Evolutionary conservation across 2,888 invertebrate genomes (phyloP).

Genomic region (Morpho achilles): DNA sequence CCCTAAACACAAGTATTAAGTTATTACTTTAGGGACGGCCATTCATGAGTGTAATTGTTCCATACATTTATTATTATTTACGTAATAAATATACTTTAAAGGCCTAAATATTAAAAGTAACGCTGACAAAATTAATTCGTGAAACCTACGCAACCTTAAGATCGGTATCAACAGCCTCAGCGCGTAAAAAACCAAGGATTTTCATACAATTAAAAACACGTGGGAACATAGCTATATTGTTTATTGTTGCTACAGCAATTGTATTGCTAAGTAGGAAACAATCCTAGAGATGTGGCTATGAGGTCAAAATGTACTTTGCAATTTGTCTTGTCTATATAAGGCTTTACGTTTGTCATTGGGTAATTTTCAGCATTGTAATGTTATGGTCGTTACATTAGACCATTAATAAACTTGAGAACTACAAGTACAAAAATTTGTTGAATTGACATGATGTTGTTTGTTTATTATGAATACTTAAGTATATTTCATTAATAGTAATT

Average conservation of each 20-base stretch:
- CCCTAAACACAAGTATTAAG: too few species aligned
- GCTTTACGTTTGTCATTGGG: conserved; percentile 11
- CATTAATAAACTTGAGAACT: too few species aligned
- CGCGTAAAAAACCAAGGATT: conserved; percentile 65
- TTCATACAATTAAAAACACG: conserved; percentile 56
- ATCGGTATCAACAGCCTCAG: conserved; percentile 53
- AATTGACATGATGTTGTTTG: too few species aligned
- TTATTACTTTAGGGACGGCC: too few species aligned
- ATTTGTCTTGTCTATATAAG: conserved; percentile 13
- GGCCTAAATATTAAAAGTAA: conserved; percentile 7
- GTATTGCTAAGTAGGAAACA: conserved; percentile 44
- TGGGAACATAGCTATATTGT: conserved; percentile 61
- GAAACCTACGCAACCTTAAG: conserved; percentile 57
- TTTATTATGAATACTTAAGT: too few species aligned
- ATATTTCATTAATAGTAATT: too few species aligned
- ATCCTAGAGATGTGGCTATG: conserved; percentile 31
- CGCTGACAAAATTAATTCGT: conserved; percentile 29
- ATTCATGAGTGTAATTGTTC: too few species aligned
- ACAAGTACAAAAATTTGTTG: too few species aligned
- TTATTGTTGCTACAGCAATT: conserved; percentile 59
- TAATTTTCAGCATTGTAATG: background rate
- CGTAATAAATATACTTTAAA: conserved; percentile 1
- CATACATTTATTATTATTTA: too few species aligned
- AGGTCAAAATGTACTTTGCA: conserved; percentile 20
- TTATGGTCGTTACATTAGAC: too few species aligned